Percentiles rank a stretch among this genome's conserved stretches.
Evolutionary conservation across 2,797 vertebrate genomes (phyloP).

Genomic region (Taeniopygia guttata): DNA sequence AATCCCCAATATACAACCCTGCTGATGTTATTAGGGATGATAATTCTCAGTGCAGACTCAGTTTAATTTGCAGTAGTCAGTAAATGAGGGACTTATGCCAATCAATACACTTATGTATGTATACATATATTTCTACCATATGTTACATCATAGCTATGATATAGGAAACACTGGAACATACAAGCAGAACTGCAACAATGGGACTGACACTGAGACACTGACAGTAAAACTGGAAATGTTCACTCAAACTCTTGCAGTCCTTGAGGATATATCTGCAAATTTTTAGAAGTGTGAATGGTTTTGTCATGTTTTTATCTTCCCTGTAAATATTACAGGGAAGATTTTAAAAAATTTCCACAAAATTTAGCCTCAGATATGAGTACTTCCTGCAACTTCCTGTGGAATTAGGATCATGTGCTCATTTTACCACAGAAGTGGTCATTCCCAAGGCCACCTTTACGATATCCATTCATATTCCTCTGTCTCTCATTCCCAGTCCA

Average conservation of each 20-base stretch:
- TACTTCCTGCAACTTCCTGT: background rate
- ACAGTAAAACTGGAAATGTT: background rate
- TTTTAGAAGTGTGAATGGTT: background rate
- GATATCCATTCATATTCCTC: background rate
- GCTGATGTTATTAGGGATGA: background rate
- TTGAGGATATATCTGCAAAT: background rate
- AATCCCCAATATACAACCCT: rapidly evolving
- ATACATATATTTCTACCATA: background rate
- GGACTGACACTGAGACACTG: background rate
- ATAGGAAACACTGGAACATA: background rate
- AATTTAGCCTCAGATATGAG: background rate
- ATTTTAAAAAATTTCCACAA: no score
- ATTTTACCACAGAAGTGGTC: background rate
- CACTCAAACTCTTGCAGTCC: background rate
- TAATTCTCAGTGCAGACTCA: background rate
- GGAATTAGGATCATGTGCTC: background rate
- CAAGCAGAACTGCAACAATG: background rate
- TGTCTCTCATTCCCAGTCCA: background rate
- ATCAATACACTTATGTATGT: no score
- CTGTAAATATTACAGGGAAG: background rate
- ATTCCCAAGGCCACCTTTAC: background rate
- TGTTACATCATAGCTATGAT: background rate
- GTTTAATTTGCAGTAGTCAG: background rate
- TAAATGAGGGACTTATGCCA: background rate
- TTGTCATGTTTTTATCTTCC: background rate